Conservation (phyloP, 2,797 vertebrate genomes). For the Micromesistius poutassou region DNA sequence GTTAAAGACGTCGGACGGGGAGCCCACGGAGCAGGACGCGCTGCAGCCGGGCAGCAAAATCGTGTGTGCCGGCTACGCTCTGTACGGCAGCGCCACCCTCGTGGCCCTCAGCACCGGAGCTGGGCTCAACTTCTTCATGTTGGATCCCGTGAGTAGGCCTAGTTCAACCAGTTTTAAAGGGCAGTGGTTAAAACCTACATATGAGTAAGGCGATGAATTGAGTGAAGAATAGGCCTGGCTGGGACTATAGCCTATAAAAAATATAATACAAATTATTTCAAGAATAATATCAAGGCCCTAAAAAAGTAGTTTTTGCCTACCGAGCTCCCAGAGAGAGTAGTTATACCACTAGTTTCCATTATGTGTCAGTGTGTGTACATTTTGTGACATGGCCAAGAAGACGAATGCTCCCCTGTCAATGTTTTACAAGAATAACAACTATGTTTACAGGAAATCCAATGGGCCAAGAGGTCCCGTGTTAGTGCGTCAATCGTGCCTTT, state of each 20-base stretch:
- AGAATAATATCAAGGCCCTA: background rate
- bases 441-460: background rate
- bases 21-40: conserved; percentile 85
- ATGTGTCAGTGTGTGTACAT: background rate
- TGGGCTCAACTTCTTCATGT: conserved; percentile 92
- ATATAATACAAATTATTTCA: background rate
- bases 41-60: conserved; percentile 84
- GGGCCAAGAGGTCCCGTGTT: background rate
- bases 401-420: background rate
- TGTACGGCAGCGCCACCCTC: conserved; percentile 92
- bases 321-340: no score
- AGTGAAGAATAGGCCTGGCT: no score
- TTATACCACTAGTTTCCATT: background rate
- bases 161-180: background rate
- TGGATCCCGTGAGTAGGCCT: conserved; percentile 83
- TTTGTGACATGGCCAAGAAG: background rate
- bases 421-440: background rate
- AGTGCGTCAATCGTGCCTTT: background rate
- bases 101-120: conserved; percentile 90
- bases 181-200: background rate
- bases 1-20: conserved; percentile 72
- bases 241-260: background rate
- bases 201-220: background rate
- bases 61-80: conserved; percentile 90
- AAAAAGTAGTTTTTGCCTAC: background rate